Evolutionary conservation across 1,140 invertebrate genomes (phyloP), one percentile per base, ranked within the genome.

Genomic region (Papilio polytes): DNA sequence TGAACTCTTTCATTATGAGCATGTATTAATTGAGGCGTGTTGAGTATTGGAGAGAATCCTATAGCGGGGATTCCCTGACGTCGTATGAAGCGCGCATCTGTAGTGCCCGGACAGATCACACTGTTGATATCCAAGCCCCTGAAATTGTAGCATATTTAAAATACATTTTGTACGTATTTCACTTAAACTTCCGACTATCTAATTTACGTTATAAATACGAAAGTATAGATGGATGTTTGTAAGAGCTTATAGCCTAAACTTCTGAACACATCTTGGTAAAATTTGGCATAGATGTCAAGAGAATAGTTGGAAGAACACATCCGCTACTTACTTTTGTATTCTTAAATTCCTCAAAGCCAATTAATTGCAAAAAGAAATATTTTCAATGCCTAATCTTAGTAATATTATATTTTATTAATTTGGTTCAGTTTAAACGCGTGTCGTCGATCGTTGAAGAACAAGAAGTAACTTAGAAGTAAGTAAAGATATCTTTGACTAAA

Each of bases 21-120:
- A 85, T 98, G 97, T 2, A 98, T 90, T 15, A 97, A 90, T 2
- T 96, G 90, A 0, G 97, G 97, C 2, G 97, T 97, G 86, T 97
- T 96, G 85, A 96, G 96, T 91, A 98, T 97, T 0, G 97, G 97
- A 18, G 97, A 97, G 88, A 98, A 97, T 66, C 97, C 97, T 83
- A 98, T 94, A 4, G 97, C 97, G 9, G 97, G 97, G 44, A 97
- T 96, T 3, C 97, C 97, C 74, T 96, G 89, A 86, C 95, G 87
- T 3, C 92, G 84, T 1, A 94, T 80, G 80, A 85, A 93, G 1
- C 90, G 87, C 4, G 91, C 89, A 81, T 94, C 92, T 0, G 92
- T 94, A 10, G 89, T 88, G 41, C 88, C 90, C 1, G 89, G 87
- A 72, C 91, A 94, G 87, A 90, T 87, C 46, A 89, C 20, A 48